Evolutionary conservation across 2,797 vertebrate species (phyloP), one percentile per base, ranked within the genome.

Genomic region (Brachyalestes nurse): DNA sequence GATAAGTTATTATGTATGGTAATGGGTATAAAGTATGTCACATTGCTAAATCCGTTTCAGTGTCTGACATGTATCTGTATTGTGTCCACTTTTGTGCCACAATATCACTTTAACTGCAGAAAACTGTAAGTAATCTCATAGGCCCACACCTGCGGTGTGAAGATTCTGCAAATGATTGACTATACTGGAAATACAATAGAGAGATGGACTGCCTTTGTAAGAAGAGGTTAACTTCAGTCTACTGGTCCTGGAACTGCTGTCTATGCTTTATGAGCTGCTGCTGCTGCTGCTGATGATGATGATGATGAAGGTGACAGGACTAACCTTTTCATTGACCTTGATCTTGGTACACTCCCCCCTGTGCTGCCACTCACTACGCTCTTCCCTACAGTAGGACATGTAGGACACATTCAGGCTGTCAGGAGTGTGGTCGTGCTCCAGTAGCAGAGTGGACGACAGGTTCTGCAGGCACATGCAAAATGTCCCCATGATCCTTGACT

Each of bases 381-480:
- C 2, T 1, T 12, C 66, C 51, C 51, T 76, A 62, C 95, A 96
- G 53, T 88, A 81, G 8, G 94, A 92, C 58, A 83, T 74, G 0
- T 93, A 95, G 64, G 90, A 88, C 42, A 95, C 86, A 0, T 75
- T 55, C 57, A 95, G 74, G 13, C 90, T 93, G 23, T 82, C 78
- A 40, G 93, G 93, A 19, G 91, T 90, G 0, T 86, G 70, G 21
- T 89, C 88, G 71, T 94, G 92, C 72, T 95, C 92, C 19, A 96
- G 87, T 17, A 93, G 88, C 82, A 96, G 90, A 0, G 93, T 93
- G 75, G 95, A 94, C 0, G 93, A 92, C 49, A 96, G 84, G 75
- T 89, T 92, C 92, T 92, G 78, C 60, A 83, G 34, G 75, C n/a
- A 64, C 5, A 79, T 21, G 53, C 38, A 66, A 49, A 34, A 40